Evolutionary conservation across 2,113 vertebrate genomes (phyloP).

Genomic region (Nothocercus julius): DNA sequence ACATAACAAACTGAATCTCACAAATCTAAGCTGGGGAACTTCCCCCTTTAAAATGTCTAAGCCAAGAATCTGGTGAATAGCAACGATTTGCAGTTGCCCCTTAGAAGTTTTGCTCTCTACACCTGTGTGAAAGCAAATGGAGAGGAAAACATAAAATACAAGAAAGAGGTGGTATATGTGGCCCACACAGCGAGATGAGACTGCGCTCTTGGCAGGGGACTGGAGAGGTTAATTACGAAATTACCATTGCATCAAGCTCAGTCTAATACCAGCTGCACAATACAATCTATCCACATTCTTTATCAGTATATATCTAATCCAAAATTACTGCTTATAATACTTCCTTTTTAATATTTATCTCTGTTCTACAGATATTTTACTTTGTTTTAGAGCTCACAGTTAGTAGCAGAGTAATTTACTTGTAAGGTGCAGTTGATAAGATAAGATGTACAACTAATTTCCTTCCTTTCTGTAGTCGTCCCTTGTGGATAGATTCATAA

Average conservation of each 20-base stretch:
- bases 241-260: background rate
- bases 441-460: rapidly evolving
- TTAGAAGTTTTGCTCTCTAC: background rate
- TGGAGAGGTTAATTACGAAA: background rate
- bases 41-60: too few species aligned
- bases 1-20: background rate
- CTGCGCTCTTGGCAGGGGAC: background rate
- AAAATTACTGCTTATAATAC: background rate
- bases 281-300: background rate
- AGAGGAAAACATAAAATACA: background rate
- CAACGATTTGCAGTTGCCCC: background rate
- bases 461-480: rapidly evolving
- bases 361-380: background rate
- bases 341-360: background rate
- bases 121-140: background rate
- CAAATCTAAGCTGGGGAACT: background rate
- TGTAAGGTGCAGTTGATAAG: background rate
- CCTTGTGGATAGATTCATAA: rapidly evolving
- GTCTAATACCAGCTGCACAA: background rate
- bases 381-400: background rate
- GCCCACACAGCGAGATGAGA: background rate
- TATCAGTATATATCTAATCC: background rate
- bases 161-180: too few species aligned
- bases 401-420: background rate
- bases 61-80: background rate